Evolutionary conservation across 2,113 vertebrate genomes (phyloP).

Genomic region (Scomber japonicus): DNA sequence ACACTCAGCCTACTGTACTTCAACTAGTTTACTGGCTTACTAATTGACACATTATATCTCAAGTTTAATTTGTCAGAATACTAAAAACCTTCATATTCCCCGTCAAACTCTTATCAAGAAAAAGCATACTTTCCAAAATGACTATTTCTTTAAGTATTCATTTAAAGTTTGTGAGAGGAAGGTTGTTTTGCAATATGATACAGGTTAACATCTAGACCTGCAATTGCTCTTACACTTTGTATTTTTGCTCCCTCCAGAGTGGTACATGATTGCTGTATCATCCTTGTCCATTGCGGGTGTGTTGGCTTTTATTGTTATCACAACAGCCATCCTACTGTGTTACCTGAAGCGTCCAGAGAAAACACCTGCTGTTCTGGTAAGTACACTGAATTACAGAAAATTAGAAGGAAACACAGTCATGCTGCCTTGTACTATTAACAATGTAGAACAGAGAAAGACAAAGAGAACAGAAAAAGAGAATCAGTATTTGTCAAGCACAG

Average conservation of each 20-base stretch:
- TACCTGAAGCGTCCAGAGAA: conserved; percentile 76
- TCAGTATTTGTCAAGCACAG: not conserved
- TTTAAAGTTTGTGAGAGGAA: not conserved
- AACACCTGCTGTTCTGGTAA: conserved; percentile 80
- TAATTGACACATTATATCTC: too few species aligned
- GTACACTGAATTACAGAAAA: conserved; percentile 24
- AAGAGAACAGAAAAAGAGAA: not conserved
- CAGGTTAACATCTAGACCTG: not conserved
- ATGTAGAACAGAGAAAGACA: not conserved
- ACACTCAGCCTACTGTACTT: too few species aligned
- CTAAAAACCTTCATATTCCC: too few species aligned
- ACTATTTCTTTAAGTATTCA: not conserved
- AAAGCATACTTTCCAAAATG: too few species aligned
- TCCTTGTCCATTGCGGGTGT: conserved; percentile 50
- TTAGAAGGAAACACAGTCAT: not conserved
- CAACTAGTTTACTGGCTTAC: too few species aligned
- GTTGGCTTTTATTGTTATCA: conserved; percentile 23
- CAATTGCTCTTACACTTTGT: not conserved
- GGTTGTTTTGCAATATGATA: not conserved
- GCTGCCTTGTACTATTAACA: not conserved
- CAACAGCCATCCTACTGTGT: conserved; percentile 39
- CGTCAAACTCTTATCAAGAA: not conserved
- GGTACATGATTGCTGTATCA: conserved; percentile 48
- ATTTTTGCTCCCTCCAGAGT: conserved; percentile 55
- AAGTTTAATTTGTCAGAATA: too few species aligned